A percentile compares a stretch with the other conserved stretches of the same genome.
These are phyloP conservation scores for Leptonema lineaticorne DNA, from an alignment of 1,140 invertebrate species.

Conservation along the genomic window DNA sequence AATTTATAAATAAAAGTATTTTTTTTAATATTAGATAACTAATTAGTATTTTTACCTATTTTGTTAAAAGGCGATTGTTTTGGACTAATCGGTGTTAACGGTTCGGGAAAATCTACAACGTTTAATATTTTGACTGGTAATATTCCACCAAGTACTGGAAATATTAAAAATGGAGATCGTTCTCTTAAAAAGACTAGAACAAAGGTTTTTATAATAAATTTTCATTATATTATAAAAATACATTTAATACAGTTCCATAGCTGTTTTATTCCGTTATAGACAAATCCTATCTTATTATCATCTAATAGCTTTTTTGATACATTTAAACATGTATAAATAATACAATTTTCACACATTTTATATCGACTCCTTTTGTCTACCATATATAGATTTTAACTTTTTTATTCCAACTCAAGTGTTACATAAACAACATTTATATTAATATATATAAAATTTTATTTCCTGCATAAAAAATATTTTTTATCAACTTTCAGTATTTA, in stretches of 20 bases:
- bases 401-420: too few relatives aligned
- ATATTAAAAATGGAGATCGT: constrained; percentile 42
- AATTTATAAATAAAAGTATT: too few relatives aligned
- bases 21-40: neutral
- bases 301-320: too few relatives aligned
- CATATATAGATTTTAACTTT: too few relatives aligned
- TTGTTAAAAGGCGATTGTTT: constrained; percentile 66
- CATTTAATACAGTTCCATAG: too few relatives aligned
- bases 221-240: too few relatives aligned
- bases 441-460: neutral
- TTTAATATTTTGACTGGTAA: constrained; percentile 77
- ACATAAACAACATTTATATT: too few relatives aligned
- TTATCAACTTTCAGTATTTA: constrained; percentile 12
- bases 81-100: constrained; percentile 77
- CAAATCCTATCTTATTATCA: too few relatives aligned
- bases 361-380: too few relatives aligned
- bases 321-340: neutral
- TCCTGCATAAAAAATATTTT: neutral
- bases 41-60: neutral
- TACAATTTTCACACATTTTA: neutral
- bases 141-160: constrained; percentile 61
- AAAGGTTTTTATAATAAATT: too few relatives aligned
- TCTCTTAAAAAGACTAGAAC: neutral
- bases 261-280: too few relatives aligned
- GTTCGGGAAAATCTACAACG: constrained; percentile 73